Percentiles rank a stretch among this genome's conserved stretches.
Evolutionary conservation across 2,797 vertebrate species (phyloP).

Genomic region (Pangasius djambal): DNA sequence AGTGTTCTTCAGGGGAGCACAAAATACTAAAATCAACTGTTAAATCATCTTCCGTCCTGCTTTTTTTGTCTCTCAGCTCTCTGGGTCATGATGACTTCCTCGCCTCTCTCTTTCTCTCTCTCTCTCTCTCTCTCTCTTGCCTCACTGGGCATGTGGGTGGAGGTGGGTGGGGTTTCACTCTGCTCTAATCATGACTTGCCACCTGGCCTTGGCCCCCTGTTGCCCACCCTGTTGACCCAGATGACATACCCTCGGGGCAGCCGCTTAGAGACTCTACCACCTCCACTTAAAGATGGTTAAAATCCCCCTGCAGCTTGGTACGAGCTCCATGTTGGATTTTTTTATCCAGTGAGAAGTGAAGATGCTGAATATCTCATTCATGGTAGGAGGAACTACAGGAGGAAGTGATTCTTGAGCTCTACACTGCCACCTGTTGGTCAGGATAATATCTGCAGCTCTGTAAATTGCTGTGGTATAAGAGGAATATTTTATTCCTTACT

Average conservation of each 20-base stretch:
- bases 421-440: conserved; percentile 9
- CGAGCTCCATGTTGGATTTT: background rate
- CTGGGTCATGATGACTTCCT: background rate
- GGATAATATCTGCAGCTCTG: background rate
- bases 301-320: background rate
- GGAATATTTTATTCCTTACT: background rate
- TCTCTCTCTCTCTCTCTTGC: background rate
- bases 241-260: background rate
- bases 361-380: background rate
- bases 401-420: background rate
- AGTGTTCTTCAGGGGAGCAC: too few species aligned
- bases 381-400: background rate
- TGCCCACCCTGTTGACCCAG: background rate
- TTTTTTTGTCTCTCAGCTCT: background rate
- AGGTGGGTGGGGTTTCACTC: conserved; percentile 30
- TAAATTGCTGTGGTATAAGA: background rate
- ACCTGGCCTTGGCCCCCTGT: conserved; percentile 20
- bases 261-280: background rate
- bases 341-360: background rate
- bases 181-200: conserved; percentile 42
- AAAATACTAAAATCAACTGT: background rate
- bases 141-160: conserved; percentile 23
- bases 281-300: background rate
- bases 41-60: background rate
- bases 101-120: background rate